Evolutionary conservation across 2,113 vertebrate species (phyloP).

Genomic region (Phalacrocorax pelagicus): DNA sequence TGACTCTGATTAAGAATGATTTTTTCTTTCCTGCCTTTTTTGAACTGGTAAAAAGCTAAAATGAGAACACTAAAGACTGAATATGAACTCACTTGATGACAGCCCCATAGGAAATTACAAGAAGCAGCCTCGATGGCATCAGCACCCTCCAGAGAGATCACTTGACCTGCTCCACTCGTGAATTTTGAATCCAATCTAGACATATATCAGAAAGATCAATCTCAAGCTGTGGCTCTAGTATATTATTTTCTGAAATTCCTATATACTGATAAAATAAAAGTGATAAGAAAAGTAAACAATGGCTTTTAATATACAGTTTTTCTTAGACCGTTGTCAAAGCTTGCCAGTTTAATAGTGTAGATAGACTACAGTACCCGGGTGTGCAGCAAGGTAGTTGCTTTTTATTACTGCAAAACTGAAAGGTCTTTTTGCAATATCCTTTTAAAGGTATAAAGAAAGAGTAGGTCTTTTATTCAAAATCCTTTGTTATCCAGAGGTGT

Average conservation of each 20-base stretch:
- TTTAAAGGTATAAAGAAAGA: neutral
- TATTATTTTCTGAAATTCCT: constrained; percentile 39
- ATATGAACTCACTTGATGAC: neutral
- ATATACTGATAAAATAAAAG: constrained; percentile 3
- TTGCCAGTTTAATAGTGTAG: neutral
- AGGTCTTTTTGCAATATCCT: neutral
- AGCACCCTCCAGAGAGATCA: neutral
- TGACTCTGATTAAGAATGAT: neutral
- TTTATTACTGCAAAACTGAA: neutral
- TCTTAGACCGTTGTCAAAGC: neutral
- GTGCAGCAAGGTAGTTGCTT: neutral
- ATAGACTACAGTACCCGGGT: neutral
- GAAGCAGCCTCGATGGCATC: neutral
- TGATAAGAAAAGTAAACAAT: neutral
- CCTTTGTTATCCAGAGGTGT: neutral
- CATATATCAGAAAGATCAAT: neutral
- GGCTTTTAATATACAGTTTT: neutral
- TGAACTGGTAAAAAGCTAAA: neutral
- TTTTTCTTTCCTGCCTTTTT: neutral
- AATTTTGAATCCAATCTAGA: constrained; percentile 25
- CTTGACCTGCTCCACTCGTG: neutral
- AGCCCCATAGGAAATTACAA: neutral
- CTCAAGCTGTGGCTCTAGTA: neutral
- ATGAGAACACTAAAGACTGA: neutral
- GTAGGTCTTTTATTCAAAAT: neutral